These are phyloP conservation scores for Drosophila bunnanda DNA, from an alignment of 2,888 invertebrate genomes.

Conservation along the genomic window DNA sequence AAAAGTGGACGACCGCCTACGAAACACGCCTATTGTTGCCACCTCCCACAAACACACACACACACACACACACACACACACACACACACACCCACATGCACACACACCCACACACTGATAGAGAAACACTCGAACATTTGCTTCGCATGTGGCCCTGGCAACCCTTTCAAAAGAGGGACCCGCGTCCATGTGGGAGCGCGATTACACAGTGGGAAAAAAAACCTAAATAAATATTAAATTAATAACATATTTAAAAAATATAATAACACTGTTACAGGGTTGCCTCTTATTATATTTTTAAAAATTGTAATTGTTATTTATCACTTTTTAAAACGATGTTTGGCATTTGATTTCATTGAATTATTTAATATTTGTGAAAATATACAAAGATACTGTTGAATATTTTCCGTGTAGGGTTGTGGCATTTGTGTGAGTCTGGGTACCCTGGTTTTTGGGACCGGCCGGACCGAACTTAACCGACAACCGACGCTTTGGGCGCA, in stretches of 20 bases:
- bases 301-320: background rate
- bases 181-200: conserved; percentile 40
- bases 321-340: background rate
- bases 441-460: conserved; percentile 31
- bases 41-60: conserved; percentile 19
- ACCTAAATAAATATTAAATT: background rate
- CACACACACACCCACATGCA: conserved; percentile 2
- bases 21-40: conserved; percentile 49
- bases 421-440: conserved; percentile 11
- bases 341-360: too few relatives aligned
- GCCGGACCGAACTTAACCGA: conserved; percentile 36
- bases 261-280: background rate
- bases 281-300: background rate
- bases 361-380: background rate
- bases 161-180: conserved; percentile 38
- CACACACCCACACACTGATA: background rate
- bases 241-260: background rate
- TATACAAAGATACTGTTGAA: too few relatives aligned
- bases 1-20: conserved; percentile 48
- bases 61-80: conserved; percentile 2
- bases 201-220: conserved; percentile 1
- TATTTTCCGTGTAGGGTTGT: conserved; percentile 11
- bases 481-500: conserved; percentile 63
- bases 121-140: conserved; percentile 30
- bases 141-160: conserved; percentile 46